Conservation (phyloP, 1,140 invertebrate genomes). For the Drosophila suzukii region DNA sequence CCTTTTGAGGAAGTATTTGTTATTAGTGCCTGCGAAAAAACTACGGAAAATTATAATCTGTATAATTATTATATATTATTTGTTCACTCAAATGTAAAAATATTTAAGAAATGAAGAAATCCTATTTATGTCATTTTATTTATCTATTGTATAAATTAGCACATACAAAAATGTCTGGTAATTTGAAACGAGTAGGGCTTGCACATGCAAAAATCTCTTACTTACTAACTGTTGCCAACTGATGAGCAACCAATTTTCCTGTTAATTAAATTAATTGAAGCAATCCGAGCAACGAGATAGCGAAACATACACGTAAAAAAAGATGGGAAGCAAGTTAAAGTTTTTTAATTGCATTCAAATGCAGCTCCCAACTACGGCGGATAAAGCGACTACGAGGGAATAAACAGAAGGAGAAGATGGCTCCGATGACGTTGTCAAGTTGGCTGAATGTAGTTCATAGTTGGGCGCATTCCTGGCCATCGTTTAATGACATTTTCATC, state of each 20-base stretch:
- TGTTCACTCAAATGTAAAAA: too few species aligned
- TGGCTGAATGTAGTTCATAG: constrained; percentile 46
- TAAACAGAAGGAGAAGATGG: not conserved
- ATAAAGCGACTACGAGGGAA: constrained; percentile 12
- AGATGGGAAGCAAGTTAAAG: constrained; percentile 44
- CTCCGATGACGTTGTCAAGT: constrained; percentile 54
- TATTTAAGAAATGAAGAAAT: too few species aligned
- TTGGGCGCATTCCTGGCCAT: constrained; percentile 57
- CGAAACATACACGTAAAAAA: constrained; percentile 27
- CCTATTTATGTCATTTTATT: too few species aligned
- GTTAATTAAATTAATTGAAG: constrained; percentile 80
- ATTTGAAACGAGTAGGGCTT: not conserved
- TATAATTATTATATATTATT: too few species aligned
- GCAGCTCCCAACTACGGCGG: constrained; percentile 65
- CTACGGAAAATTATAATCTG: too few species aligned
- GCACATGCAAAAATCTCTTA: constrained; percentile 40
- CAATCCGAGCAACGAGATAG: constrained; percentile 12
- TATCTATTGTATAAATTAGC: too few species aligned
- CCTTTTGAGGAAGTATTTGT: too few species aligned
- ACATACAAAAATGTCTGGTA: not conserved
- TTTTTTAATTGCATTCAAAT: constrained; percentile 83
- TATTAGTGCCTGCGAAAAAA: too few species aligned
- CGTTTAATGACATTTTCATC: constrained; percentile 82
- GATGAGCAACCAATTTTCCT: constrained; percentile 74
- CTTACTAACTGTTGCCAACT: constrained; percentile 50